A percentile compares a stretch with the other conserved stretches of the same genome.
Conservation (phyloP, 2,113 vertebrate genomes). For the Microcebus murinus region DNA sequence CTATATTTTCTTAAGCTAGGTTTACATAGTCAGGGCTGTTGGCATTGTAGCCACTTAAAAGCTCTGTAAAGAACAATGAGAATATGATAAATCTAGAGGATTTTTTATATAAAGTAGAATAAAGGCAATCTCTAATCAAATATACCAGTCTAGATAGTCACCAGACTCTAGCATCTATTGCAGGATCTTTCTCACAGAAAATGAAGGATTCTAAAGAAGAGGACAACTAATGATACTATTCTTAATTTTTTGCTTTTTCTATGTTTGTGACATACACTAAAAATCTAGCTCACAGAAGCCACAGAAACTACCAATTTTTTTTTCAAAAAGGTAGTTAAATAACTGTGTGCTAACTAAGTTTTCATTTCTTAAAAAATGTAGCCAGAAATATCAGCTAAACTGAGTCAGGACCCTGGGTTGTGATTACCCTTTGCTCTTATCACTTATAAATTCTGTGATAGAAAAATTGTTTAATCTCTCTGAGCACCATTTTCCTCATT, state of each 20-base stretch:
- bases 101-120: constrained; percentile 11
- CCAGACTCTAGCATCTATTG: not conserved
- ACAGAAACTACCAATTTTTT: not conserved
- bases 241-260: not conserved
- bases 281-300: not conserved
- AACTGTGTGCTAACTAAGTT: not conserved
- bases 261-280: not conserved
- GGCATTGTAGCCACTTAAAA: not conserved
- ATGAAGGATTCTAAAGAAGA: not conserved
- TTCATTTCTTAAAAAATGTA: not conserved
- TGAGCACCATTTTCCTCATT: not conserved
- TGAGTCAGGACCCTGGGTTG: not conserved
- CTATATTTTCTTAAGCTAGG: not conserved
- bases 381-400: not conserved
- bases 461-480: not conserved
- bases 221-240: not conserved
- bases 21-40: not conserved
- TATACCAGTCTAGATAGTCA: not conserved
- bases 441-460: not conserved
- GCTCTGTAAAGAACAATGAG: not conserved
- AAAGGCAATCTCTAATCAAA: not conserved
- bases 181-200: not conserved
- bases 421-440: not conserved
- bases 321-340: not conserved
- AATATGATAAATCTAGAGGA: not conserved